Evolutionary conservation across 2,797 vertebrate species (phyloP).

Genomic region (Rhodeus uyekii): DNA sequence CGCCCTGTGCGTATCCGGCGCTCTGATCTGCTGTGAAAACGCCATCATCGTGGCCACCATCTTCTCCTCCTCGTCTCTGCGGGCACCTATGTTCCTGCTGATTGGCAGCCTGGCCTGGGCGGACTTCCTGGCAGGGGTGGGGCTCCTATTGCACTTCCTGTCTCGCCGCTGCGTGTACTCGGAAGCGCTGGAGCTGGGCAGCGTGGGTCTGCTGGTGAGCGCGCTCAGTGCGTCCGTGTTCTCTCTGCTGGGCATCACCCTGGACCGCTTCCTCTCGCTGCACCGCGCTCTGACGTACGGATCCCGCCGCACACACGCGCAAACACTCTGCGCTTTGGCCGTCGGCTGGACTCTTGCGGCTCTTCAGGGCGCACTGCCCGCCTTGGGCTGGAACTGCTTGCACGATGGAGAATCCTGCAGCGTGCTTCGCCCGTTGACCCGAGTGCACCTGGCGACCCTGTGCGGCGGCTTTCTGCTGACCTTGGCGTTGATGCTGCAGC

Average conservation of each 20-base stretch:
- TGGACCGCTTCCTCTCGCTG: conserved; percentile 92
- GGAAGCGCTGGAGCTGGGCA: conserved; percentile 79
- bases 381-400: conserved; percentile 92
- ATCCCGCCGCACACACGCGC: conserved; percentile 81
- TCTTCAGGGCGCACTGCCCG: conserved; percentile 83
- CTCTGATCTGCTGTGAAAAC: conserved; percentile 89
- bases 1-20: conserved; percentile 86
- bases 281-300: conserved; percentile 92
- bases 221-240: conserved; percentile 89
- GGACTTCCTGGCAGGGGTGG: conserved; percentile 88
- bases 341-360: conserved; percentile 84
- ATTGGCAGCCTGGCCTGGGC: conserved; percentile 89
- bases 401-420: conserved; percentile 78
- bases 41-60: conserved; percentile 89
- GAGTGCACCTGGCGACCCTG: conserved; percentile 85
- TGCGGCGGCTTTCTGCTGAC: conserved; percentile 85
- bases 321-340: conserved; percentile 84
- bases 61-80: conserved; percentile 83
- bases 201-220: conserved; percentile 85
- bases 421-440: conserved; percentile 83
- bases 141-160: conserved; percentile 86
- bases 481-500: conserved; percentile 85
- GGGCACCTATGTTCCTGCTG: conserved; percentile 89
- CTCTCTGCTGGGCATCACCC: conserved; percentile 89
- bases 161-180: conserved; percentile 81